Base-by-base conservation (phyloP, 2,113 vertebrate genomes). In the Galbula dea region DNA sequence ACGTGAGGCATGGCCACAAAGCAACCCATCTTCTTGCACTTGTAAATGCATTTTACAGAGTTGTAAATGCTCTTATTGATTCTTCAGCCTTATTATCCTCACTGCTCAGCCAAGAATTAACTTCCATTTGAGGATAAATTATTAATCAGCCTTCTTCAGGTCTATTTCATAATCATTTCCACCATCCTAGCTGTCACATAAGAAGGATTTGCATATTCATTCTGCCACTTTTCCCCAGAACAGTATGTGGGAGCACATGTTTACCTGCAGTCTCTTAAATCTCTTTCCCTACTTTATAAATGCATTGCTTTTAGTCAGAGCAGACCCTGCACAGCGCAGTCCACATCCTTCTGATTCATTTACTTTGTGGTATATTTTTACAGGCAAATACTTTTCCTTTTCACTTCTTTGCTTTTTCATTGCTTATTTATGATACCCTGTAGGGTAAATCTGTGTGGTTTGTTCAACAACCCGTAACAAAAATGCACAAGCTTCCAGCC, bases 11-110 rank as follows among this genome's bases (percentile, higher is more conserved):
- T 76, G 77, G 54, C 37, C 92, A 92, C 92, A 93, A 73, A 96
- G 81, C 93, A 94, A 79, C 83, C 58, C 92, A 90, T 96, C 94
- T 94, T 90, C 92, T 86, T 89, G 89, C 55, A 95, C 92, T 96
- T 94, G 95, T 95, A 96, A 96, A 96, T 0, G 8, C 95, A 94
- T 96, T 96, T 95, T 96, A 91, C 93, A 91, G 90, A 96, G 92
- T 96, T 96, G 93, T 96, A 96, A 96, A 96, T 96, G 95, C 48
- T 89, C 93, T 89, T 96, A 96, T 96, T 95, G 96, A 96, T 95
- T 93, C 77, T 74, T 94, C 62, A 86, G 83, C 92, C 90, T 66
- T 96, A 93, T 96, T 95, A 96, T 96, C 94, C 94, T 91, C 1
- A 1, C 92, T 94, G 86, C 51, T 92, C 83, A 93, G 94, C 74